Evolutionary conservation across 2,113 vertebrate genomes (phyloP).

Genomic region (Notothenia coriiceps): DNA sequence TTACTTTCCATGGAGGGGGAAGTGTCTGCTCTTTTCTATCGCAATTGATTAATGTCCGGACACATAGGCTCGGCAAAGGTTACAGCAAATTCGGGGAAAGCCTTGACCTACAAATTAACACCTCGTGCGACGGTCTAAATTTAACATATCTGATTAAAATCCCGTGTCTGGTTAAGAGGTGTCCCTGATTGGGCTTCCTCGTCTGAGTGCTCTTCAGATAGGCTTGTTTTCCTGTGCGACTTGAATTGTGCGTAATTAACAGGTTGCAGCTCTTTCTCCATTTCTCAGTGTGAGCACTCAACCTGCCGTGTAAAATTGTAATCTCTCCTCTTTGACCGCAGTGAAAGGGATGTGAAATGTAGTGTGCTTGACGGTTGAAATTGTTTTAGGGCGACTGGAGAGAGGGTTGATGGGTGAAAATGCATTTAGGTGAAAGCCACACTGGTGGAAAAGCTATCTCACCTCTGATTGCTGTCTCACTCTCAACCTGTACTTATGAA

Average conservation of each 20-base stretch:
- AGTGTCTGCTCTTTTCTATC: conserved; percentile 59
- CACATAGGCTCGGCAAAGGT: conserved; percentile 75
- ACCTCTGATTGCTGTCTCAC: conserved; percentile 71
- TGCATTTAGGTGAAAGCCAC: conserved; percentile 75
- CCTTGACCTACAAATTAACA: conserved; percentile 81
- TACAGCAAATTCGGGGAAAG: conserved; percentile 59
- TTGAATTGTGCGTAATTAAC: conserved; percentile 76
- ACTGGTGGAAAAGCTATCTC: conserved; percentile 68
- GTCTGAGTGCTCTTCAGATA: conserved; percentile 60
- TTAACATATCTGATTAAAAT: conserved; percentile 80
- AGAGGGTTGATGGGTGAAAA: conserved; percentile 69
- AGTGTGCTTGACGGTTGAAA: conserved; percentile 69
- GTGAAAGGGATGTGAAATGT: conserved; percentile 69
- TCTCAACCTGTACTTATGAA: conserved; percentile 73
- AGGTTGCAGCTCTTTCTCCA: conserved; percentile 60
- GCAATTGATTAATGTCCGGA: conserved; percentile 80
- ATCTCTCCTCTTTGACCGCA: conserved; percentile 67
- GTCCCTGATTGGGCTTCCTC: conserved; percentile 67
- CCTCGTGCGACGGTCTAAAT: conserved; percentile 62
- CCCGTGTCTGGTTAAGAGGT: conserved; percentile 69
- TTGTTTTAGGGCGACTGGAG: conserved; percentile 72
- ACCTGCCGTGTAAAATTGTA: conserved; percentile 56
- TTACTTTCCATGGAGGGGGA: conserved; percentile 66
- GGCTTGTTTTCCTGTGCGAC: conserved; percentile 56
- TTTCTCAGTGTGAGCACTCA: conserved; percentile 63